Conservation (phyloP, 2,888 invertebrate species). For the Augochlorella aurata region DNA sequence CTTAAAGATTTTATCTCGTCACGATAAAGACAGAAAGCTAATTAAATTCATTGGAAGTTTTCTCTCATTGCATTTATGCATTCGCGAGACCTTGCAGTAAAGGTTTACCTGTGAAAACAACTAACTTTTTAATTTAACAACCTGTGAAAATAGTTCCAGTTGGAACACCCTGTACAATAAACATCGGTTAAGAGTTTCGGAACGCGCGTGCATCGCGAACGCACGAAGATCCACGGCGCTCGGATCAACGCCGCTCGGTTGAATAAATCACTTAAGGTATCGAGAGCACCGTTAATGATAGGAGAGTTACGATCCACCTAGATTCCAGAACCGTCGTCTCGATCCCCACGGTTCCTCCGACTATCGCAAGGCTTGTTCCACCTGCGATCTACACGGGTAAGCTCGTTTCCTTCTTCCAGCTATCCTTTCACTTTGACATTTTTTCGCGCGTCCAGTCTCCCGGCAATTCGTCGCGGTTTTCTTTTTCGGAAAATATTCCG, state of each 20-base stretch:
- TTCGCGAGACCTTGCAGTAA: too few relatives aligned
- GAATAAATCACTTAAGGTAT: neutral
- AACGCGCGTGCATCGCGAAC: neutral
- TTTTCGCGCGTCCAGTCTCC: conserved; percentile 20
- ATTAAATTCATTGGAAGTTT: too few relatives aligned
- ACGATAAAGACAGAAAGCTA: too few relatives aligned
- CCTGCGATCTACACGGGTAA: neutral
- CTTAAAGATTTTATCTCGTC: too few relatives aligned
- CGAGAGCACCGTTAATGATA: conserved; percentile 13
- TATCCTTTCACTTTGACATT: conserved; percentile 37
- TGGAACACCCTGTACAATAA: neutral
- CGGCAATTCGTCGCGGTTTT: conserved; percentile 30
- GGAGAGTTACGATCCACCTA: neutral
- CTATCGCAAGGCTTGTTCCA: conserved; percentile 15
- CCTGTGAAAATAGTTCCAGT: too few relatives aligned
- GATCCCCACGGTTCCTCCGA: conserved; percentile 8
- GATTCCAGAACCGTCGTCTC: conserved; percentile 8
- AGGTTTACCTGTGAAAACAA: too few relatives aligned
- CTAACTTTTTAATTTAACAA: too few relatives aligned
- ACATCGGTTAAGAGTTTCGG: neutral
- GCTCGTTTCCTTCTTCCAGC: neutral
- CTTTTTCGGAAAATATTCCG: conserved; percentile 34
- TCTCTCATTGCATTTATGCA: too few relatives aligned
- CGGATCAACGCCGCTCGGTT: neutral
- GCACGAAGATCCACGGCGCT: neutral